These are phyloP conservation scores for Agapetus fuscipes DNA, from an alignment of 2,888 invertebrate genomes.

Conservation along the genomic window DNA sequence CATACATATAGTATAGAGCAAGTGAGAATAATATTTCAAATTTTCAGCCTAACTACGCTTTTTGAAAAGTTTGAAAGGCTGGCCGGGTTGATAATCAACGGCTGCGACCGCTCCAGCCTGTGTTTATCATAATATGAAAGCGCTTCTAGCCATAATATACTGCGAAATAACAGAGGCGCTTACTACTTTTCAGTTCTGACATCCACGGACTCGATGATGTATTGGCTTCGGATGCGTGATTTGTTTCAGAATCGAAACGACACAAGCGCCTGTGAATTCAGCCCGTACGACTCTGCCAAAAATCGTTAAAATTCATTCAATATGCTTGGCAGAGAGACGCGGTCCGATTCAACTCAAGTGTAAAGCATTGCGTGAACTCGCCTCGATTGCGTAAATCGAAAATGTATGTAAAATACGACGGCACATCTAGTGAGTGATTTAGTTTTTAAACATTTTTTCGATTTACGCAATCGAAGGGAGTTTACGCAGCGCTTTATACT, in stretches of 20 bases:
- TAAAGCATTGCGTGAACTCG: no score
- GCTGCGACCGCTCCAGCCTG: neutral
- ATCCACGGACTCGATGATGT: neutral
- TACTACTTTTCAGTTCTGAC: constrained; percentile 1
- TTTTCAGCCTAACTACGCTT: neutral
- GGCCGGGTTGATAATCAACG: constrained; percentile 2
- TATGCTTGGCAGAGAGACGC: constrained; percentile 7
- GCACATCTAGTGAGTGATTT: no score
- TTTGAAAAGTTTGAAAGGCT: constrained; percentile 1
- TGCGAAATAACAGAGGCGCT: constrained; percentile 6
- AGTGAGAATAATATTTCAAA: neutral
- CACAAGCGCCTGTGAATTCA: constrained; percentile 11
- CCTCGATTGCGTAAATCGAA: no score
- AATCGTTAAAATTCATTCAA: constrained; percentile 20
- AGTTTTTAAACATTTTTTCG: no score
- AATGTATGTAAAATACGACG: no score
- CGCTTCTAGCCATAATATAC: constrained; percentile 2
- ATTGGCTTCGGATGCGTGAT: neutral
- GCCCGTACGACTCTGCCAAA: constrained; percentile 12
- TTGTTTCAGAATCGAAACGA: neutral
- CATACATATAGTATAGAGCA: no score
- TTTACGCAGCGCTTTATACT: no score
- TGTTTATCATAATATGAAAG: constrained; percentile 16
- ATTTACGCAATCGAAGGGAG: no score
- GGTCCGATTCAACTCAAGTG: no score